Base-by-base conservation (phyloP, 1,140 invertebrate species). In the Aricia agestis region DNA sequence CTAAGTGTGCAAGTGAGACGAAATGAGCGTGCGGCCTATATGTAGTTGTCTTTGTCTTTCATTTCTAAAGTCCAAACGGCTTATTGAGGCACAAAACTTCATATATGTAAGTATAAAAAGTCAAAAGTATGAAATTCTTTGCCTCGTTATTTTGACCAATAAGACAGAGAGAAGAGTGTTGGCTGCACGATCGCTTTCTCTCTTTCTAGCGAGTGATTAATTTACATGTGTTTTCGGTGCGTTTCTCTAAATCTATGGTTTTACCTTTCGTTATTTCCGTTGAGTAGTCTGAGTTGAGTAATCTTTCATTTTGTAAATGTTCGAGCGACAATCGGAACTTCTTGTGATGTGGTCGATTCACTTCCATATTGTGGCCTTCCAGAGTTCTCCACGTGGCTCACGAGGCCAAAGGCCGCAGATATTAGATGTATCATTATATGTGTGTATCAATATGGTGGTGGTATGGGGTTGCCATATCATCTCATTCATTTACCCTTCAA, bases 321-420 rank as follows among this genome's bases (percentile, higher is more conserved):
- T 73, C 74, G 77, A 82, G 75, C 77, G 80, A 82, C 78, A 76
- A 70, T 77, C 76, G 78, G 76, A 75, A 78, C 74, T 81, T 82
- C 76, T 76, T 72, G 76, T 75, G 80, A 73, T 82, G 79, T 81
- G 84, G 81, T 82, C 74, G 76, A 81, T 82, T 76, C 78, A 80
- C 77, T 81, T 77, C 75, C 75, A 76, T 72, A 74, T 67, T 83
- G 89, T 90, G 87, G 89, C 89, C 88, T 92, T 92, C 92, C 92
- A 89, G 92, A 92, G 92, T 92, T 92, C 91, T 92, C 92, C 92
- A 92, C 90, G 81, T 83, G 82, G 78, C 79, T 71, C 69, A 58
- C 67, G 77, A 72, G 74, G 78, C 78, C 70, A 74, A 74, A 66
- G 84, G 86, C 86, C 84, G 80, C 85, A 82, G 76, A 75, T 80